Conservation (phyloP, 2,797 vertebrate genomes). For the Craterocephalus amniculus region DNA sequence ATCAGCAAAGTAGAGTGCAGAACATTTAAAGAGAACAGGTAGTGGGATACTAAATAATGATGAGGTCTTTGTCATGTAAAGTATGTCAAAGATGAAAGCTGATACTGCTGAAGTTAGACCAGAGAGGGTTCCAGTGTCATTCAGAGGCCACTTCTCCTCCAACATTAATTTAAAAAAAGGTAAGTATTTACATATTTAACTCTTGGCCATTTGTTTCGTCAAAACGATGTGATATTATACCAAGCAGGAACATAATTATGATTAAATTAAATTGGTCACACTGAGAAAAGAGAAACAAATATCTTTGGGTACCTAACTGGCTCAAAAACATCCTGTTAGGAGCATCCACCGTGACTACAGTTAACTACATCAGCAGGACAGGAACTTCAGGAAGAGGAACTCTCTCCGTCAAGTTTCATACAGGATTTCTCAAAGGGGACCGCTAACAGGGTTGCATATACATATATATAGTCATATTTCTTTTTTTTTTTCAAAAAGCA, state of each 20-base stretch:
- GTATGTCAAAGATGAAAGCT: neutral
- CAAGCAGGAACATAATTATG: neutral
- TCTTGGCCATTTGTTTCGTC: neutral
- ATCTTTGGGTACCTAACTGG: conserved; percentile 9
- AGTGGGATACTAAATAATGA: neutral
- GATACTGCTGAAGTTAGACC: neutral
- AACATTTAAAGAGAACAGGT: conserved; percentile 6
- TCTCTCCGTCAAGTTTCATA: conserved; percentile 56
- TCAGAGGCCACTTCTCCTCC: neutral
- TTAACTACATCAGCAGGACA: conserved; percentile 65
- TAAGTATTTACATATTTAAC: neutral
- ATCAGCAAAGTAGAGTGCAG: neutral
- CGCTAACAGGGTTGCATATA: conserved; percentile 49
- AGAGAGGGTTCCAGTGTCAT: neutral
- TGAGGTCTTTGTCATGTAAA: neutral
- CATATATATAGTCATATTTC: neutral
- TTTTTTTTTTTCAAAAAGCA: conserved; percentile 14
- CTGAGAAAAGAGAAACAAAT: neutral
- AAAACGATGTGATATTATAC: conserved; percentile 7
- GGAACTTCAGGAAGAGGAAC: conserved; percentile 44
- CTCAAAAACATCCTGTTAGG: conserved; percentile 40
- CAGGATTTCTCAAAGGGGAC: conserved; percentile 40
- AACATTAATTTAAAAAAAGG: neutral
- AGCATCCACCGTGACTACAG: conserved; percentile 36
- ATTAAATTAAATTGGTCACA: neutral